Conservation (phyloP, 2,888 invertebrate species). For the Polymixis flavicincta region DNA sequence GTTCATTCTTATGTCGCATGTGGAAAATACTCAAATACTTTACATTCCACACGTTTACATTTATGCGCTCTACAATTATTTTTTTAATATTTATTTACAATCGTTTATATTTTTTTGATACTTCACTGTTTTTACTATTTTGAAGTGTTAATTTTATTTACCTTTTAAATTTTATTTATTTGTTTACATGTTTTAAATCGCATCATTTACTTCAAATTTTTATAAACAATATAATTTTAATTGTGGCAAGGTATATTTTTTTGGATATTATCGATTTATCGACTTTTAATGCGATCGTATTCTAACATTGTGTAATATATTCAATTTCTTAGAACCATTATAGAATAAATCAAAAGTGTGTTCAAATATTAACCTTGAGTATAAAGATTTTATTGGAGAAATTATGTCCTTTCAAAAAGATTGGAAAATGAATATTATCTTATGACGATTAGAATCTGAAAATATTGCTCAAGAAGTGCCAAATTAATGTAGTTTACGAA, state of each 20-base stretch:
- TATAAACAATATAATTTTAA: not conserved
- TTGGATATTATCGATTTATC: conserved; percentile 2
- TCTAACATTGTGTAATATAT: not conserved
- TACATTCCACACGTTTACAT: conserved; percentile 64
- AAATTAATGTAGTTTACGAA: conserved; percentile 63
- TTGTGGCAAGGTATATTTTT: not conserved
- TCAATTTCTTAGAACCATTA: not conserved
- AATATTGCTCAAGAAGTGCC: conserved; percentile 75
- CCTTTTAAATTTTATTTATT: conserved; percentile 46
- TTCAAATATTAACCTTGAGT: conserved; percentile 20
- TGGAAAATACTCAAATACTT: conserved; percentile 63
- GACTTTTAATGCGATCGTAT: conserved; percentile 13
- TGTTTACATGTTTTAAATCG: conserved; percentile 32
- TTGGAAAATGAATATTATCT: conserved; percentile 10
- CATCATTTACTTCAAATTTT: conserved; percentile 2
- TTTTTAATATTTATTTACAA: conserved; percentile 53
- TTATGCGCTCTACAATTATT: conserved; percentile 48
- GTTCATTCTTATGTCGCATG: conserved; percentile 39
- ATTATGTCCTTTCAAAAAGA: not conserved
- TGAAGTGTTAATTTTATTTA: conserved; percentile 55
- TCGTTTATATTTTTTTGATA: conserved; percentile 57
- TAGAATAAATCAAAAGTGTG: conserved; percentile 20
- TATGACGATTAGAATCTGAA: conserved; percentile 38
- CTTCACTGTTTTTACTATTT: conserved; percentile 46
- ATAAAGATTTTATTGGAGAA: not conserved